Base-by-base conservation (phyloP, 2,888 invertebrate genomes). In the Augiades crinisus region DNA sequence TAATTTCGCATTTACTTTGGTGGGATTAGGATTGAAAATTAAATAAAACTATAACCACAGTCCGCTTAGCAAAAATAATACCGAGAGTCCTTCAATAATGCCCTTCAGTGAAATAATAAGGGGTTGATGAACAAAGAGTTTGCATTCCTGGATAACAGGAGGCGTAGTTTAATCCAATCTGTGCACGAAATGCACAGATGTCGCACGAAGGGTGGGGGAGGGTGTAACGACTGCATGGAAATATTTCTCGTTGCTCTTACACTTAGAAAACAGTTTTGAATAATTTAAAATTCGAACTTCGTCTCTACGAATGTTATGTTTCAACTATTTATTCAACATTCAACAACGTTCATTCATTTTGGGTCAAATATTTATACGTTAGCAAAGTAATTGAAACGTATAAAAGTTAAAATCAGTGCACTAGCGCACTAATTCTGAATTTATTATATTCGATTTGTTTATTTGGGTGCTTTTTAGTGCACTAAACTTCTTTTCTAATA, bases 111-210 rank as follows among this genome's bases (percentile, higher is more conserved):
- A 13, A 22, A 14, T 36, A 17, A 30, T 46, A 78, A 80, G 77
- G 78, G 81, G 79, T 78, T 75, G 71, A 58, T 31, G 13, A 38
- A 38, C 21, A 47, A 38, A 38, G 38, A 38, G 10, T 16, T 13
- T 14, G 14, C 24, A 47, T 47, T 38, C 38, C 21, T 22, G 30
- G 19, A 12, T 71, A 76, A 78, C 74, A 70, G 72, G 64, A 70
- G 74, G 70, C 68, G 66, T 63, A 49, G 16, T 40, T 41, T 41
- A 34, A 34, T 49, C 59, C 61, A 56, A 53, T 56, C 34, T 36
- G 54, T 52, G 50, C 46, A 47, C 67, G 64, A 59, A 61, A 63
- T 60, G 70, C 69, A 71, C 81, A 81, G 78, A 79, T 83, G 79
- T 72, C 69, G 60, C 66, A 70, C 68, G 78, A 75, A 72, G 72